phyloP scores from a whole-genome alignment of 2,888 invertebrate species.

The Quadriops clusia region DNA sequence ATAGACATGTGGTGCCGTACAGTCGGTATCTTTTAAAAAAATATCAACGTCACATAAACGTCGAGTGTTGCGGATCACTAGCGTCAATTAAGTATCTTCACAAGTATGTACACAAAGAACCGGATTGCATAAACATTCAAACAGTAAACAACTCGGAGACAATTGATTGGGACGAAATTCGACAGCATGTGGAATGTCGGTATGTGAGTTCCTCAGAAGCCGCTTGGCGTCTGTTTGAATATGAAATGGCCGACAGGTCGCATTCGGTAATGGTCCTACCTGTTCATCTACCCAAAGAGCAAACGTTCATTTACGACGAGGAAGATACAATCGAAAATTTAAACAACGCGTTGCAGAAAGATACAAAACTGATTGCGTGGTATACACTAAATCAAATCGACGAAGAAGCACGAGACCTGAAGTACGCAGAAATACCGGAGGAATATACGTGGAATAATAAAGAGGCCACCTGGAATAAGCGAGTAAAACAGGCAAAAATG shows the following conservation, averaged over 20 bases:
- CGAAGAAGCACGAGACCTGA: constrained; percentile 10
- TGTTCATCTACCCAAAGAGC: constrained; percentile 25
- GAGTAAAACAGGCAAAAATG: constrained; percentile 3
- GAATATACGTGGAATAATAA: constrained; percentile 13
- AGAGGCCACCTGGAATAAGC: too few relatives aligned
- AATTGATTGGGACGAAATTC: constrained; percentile 25
- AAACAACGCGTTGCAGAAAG: constrained; percentile 3
- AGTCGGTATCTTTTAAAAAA: constrained; percentile 14
- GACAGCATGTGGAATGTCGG: too few relatives aligned
- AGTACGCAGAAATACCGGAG: constrained; percentile 19
- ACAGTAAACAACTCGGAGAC: too few relatives aligned
- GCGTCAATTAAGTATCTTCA: constrained; percentile 22
- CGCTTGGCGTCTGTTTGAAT: constrained; percentile 26
- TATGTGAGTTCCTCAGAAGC: constrained; percentile 30
- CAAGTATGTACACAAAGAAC: constrained; percentile 18
- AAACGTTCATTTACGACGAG: constrained; percentile 10
- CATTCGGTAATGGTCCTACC: constrained; percentile 25
- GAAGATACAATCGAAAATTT: constrained; percentile 10
- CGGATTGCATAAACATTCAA: neutral
- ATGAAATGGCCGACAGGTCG: constrained; percentile 18
- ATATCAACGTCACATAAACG: constrained; percentile 24
- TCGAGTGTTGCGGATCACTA: constrained; percentile 21
- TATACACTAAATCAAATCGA: constrained; percentile 18
- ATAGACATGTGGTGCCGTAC: constrained; percentile 27
- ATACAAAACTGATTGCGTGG: constrained; percentile 20